Evolutionary conservation across 2,113 vertebrate species (phyloP), one percentile per base, ranked within the genome.

Genomic region (Pholis gunnellus): DNA sequence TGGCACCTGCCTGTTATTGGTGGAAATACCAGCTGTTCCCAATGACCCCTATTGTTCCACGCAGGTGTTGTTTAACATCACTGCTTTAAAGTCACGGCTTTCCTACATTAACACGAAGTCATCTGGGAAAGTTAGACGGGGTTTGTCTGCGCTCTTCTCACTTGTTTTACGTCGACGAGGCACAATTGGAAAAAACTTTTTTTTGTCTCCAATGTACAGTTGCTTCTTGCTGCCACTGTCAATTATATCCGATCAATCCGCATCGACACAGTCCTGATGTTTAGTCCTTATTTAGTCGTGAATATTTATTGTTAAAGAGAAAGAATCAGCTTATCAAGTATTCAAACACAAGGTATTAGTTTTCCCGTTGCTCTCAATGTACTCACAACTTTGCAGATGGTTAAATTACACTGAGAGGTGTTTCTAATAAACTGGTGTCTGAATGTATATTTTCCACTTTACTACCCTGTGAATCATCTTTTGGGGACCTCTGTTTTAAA

Each of bases 21-120:
- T 81, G 75, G 79, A 83, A 89, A 91, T 1, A 46, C 59, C 78
- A 80, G 68, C 72, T 61, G 72, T 81, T 87, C 64, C 76, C 76
- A 46, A 64, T 18, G 11, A 52, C 1, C 1, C 67, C 71, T 25
- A 75, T 88, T 92, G 84, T 87, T 81, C 74, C 44, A 6, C 52
- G 34, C 87, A 78, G 78, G 82, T 90, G 89, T 82, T 86, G 44
- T 22, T 31, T 27, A 46, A 75, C 83, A 46, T 61, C 18, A 22
- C 11, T 8, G 25, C 42, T 72, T 60, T 48, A 46, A 75, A 42
- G 42, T 75, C 48, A 4, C 29, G 2, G 22, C 59, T 9, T 57
- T 75, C 46, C 57, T 7, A 18, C 42, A 60, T 15, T 27, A 56
- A 1, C 14, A 14, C 71, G 48, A 36, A 74, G 59, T 50, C 70